A percentile compares a stretch with the other conserved stretches of the same genome.
Evolutionary conservation across 30 jellyfish, hydroid and myxozoan genomes (phyloP).

Genomic region (Clytia hemisphaerica): DNA sequence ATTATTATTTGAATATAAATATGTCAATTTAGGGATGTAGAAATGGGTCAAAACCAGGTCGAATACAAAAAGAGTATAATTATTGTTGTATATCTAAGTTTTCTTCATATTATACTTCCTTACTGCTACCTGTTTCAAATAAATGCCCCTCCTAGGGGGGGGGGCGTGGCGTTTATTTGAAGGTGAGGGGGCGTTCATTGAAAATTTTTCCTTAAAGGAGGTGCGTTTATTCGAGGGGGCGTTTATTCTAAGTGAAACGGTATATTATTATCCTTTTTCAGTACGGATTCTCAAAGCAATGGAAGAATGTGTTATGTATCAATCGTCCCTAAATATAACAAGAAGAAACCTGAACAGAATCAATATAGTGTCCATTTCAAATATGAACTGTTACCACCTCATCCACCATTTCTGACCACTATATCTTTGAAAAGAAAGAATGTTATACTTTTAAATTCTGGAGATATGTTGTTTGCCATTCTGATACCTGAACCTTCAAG

Average conservation of each 20-base stretch:
- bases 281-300: slow-evolving; percentile 2
- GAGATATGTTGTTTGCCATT: slow-evolving; percentile 66
- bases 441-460: slow-evolving; percentile 60
- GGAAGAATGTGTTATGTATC: slow-evolving; percentile 37
- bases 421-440: slow-evolving; percentile 49
- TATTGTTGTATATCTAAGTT: background rate
- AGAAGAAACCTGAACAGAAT: background rate
- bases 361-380: slow-evolving; percentile 32
- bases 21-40: too few relatives aligned
- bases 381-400: slow-evolving; percentile 76
- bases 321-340: slow-evolving; percentile 36
- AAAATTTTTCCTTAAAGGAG: background rate
- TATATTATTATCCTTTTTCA: background rate
- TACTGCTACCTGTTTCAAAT: too few relatives aligned
- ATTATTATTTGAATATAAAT: too few relatives aligned
- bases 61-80: too few relatives aligned
- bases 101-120: too few relatives aligned
- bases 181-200: background rate
- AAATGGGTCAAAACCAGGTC: too few relatives aligned
- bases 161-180: too few relatives aligned
- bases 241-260: too few relatives aligned
- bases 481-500: background rate
- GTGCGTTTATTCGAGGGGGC: too few relatives aligned
- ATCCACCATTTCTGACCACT: slow-evolving; percentile 73
- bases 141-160: too few relatives aligned